Base-by-base conservation (phyloP, 1,140 invertebrate genomes). In the Meloidogyne floridensis region DNA sequence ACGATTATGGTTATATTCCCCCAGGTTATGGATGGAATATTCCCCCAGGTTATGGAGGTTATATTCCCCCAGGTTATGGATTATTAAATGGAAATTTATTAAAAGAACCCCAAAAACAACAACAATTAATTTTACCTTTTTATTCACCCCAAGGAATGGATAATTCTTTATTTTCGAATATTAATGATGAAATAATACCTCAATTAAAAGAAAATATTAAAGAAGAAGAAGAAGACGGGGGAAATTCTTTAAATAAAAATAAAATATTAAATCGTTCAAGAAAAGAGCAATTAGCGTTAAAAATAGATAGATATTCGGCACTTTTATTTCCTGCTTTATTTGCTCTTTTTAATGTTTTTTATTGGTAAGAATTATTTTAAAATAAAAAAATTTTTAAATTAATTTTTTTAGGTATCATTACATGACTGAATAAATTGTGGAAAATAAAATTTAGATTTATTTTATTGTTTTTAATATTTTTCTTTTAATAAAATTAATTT, bases 291-390 rank as follows among this genome's bases (percentile, higher is more conserved):
- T 81, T 91, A 42, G 88, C 88, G 15, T 75, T 87, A 43, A 75
- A 82, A 72, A 90, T 91, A 42, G 91, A 91, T 82, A 84, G 86
- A 59, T 85, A 91, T 54, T 91, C 91, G 0, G 84, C 89, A 8
- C 84, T 90, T 56, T 70, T 90, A 13, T 91, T 91, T 81, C 91
- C 91, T 6, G 84, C 86, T 43, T 86, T 89, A 32, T 91, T 91
- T 82, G 84, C 87, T 20, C 53, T 91, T 11, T 90, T 91, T 80
- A 91, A 91, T 77, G 84, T 88, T 47, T 84, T 88, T 82, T 91
- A 91, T 80, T 91, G 91, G 91, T 88, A 80, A 53, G 15, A 73
- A 13, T 11, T 11, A 72, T 15, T 18, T 43, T 15, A 9, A 18
- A 18, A 4, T 73, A 18, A 18, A 18, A 47, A 51, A n/a, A 47